Evolutionary conservation across 2,113 vertebrate species (phyloP), one percentile per base, ranked within the genome.

Genomic region (Silurus asotus): DNA sequence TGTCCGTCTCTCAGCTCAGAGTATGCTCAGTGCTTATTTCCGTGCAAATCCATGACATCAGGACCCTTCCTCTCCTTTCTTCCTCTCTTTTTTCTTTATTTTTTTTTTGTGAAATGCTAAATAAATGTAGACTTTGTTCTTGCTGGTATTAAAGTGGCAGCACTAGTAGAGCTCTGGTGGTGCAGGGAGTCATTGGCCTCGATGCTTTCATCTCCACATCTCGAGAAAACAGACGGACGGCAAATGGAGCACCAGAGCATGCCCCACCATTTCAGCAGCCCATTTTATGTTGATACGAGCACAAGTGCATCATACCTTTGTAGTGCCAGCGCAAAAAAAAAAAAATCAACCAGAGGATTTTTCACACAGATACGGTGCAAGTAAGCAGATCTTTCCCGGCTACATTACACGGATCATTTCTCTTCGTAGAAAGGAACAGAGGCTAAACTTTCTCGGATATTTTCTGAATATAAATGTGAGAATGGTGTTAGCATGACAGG

Each of bases 131-230:
- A 88, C 86, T 89, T 87, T 89, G 88, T 88, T 89, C 86, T 87
- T 84, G 76, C 56, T 65, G 77, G 64, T 90, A 87, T 87, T 88
- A 88, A 84, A 85, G 86, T 81, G 81, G 88, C 77, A 77, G 88
- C 87, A 79, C 90, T 90, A 62, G 58, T 72, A 15, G 74, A 70
- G 53, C 76, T 90, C 76, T 87, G 87, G 84, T 89, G 77, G 87
- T 48, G 20, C 28, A 55, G 84, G 84, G 88, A 84, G 83, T 89
- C 87, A 86, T 89, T 85, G 79, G 55, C 70, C 45, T 67, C 62
- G 64, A 90, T 88, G 86, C 88, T 92, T 92, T 92, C 91, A 93
- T 93, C 90, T 89, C 84, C 83, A 76, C 51, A 67, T 88, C 75
- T 85, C 84, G 86, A 88, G 88, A 85, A 90, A 92, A 92, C 87